Conservation (phyloP, 2,797 vertebrate genomes). For the Anniella stebbinsi region DNA sequence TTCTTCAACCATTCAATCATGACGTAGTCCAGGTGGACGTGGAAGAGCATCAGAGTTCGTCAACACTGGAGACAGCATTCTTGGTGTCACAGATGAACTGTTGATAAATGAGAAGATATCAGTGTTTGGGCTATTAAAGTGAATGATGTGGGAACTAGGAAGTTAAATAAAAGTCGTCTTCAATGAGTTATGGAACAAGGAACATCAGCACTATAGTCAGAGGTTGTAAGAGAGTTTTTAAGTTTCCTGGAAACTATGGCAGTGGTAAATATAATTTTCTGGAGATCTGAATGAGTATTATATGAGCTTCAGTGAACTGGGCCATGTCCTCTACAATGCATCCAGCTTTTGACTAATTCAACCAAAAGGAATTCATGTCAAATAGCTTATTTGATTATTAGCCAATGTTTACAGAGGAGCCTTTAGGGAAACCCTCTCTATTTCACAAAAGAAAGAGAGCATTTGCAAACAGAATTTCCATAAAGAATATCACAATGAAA, state of each 20-base stretch:
- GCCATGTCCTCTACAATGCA: not conserved
- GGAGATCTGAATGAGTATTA: not conserved
- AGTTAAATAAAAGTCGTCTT: slow-evolving; percentile 71
- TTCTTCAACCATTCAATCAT: slow-evolving; percentile 68
- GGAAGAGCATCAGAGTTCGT: slow-evolving; percentile 57
- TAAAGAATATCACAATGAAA: not conserved
- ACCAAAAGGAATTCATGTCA: not conserved
- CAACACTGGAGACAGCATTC: slow-evolving; percentile 68
- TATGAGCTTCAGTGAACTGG: not conserved
- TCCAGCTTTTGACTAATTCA: not conserved
- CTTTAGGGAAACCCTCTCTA: not conserved
- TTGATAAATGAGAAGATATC: slow-evolving; percentile 69
- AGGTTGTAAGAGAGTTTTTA: slow-evolving; percentile 35
- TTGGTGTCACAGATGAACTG: slow-evolving; percentile 69
- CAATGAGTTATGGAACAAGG: slow-evolving; percentile 35
- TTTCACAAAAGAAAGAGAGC: not conserved
- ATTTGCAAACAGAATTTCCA: not conserved
- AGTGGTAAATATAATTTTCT: not conserved
- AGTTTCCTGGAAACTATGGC: slow-evolving; percentile 38
- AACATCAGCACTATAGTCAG: slow-evolving; percentile 40
- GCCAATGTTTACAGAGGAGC: not conserved
- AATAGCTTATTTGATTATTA: not conserved
- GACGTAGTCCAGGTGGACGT: slow-evolving; percentile 73
- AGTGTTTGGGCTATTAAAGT: slow-evolving; percentile 69
- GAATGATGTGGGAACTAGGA: slow-evolving; percentile 72